These are phyloP conservation scores for Amazona guildingii DNA, from an alignment of 2,113 vertebrate genomes.

Conservation along the genomic window DNA sequence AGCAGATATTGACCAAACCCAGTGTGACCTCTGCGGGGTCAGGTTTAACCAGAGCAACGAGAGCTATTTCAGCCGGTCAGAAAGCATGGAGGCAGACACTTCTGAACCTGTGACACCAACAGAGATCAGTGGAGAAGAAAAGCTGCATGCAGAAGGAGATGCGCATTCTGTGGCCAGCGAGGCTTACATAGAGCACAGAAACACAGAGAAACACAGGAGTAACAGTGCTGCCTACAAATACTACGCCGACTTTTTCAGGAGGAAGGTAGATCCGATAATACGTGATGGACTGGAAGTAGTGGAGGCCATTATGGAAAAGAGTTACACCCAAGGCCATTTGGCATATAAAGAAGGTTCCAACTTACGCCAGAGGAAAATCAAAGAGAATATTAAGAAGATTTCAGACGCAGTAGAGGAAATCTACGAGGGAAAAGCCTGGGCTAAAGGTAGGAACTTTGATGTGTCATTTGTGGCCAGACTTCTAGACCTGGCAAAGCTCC, in stretches of 20 bases:
- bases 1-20: slow-evolving; percentile 78
- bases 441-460: slow-evolving; percentile 62
- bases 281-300: slow-evolving; percentile 52
- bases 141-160: slow-evolving; percentile 17
- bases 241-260: slow-evolving; percentile 69
- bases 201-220: slow-evolving; percentile 54
- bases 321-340: slow-evolving; percentile 5
- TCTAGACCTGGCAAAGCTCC: neutral
- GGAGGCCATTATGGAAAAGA: slow-evolving; percentile 53
- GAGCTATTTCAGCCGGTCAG: slow-evolving; percentile 41
- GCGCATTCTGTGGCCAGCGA: neutral
- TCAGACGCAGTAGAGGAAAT: slow-evolving; percentile 63
- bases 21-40: slow-evolving; percentile 81
- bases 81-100: slow-evolving; percentile 23
- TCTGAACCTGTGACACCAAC: slow-evolving; percentile 2
- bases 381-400: slow-evolving; percentile 73
- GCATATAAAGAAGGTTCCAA: slow-evolving; percentile 70
- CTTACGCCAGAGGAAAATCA: slow-evolving; percentile 71
- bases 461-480: neutral
- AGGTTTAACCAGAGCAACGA: slow-evolving; percentile 66
- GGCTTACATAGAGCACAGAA: slow-evolving; percentile 66
- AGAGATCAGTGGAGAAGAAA: neutral
- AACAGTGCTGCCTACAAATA: slow-evolving; percentile 68
- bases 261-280: slow-evolving; percentile 61
- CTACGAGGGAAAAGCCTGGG: slow-evolving; percentile 78